Conservation (phyloP, 2,888 invertebrate species). For the Luperina testacea region DNA sequence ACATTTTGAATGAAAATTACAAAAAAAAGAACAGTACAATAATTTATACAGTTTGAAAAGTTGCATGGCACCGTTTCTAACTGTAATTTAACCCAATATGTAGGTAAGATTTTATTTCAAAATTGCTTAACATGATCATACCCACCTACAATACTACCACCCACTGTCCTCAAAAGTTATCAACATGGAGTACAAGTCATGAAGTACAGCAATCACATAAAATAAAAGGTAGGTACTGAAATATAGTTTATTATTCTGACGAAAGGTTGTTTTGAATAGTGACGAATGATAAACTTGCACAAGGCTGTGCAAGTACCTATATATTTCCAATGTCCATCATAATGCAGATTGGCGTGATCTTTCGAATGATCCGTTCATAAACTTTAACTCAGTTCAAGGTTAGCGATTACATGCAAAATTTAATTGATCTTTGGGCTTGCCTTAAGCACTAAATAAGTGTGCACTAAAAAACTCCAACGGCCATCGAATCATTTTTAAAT, state of each 20-base stretch:
- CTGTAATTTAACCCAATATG: neutral
- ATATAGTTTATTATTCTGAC: neutral
- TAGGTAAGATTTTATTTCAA: neutral
- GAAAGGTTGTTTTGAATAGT: neutral
- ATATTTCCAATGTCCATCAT: conserved; percentile 15
- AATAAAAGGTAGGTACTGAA: too few species aligned
- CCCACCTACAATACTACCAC: neutral
- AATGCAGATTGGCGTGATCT: conserved; percentile 37
- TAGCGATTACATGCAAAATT: conserved; percentile 21
- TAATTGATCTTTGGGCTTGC: conserved; percentile 14
- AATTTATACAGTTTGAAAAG: too few species aligned
- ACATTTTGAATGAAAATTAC: neutral
- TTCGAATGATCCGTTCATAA: conserved; percentile 20
- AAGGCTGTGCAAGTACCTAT: neutral
- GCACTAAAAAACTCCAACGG: neutral
- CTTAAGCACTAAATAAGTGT: neutral
- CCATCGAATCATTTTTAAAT: too few species aligned
- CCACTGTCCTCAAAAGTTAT: neutral
- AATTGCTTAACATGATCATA: neutral
- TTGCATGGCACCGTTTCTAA: too few species aligned
- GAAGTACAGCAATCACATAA: neutral
- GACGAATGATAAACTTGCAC: neutral
- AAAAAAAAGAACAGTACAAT: too few species aligned
- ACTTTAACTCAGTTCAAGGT: conserved; percentile 38
- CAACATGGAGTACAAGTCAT: neutral